Conservation (phyloP, 2,888 invertebrate genomes). For the Coleophora flavipennella region DNA sequence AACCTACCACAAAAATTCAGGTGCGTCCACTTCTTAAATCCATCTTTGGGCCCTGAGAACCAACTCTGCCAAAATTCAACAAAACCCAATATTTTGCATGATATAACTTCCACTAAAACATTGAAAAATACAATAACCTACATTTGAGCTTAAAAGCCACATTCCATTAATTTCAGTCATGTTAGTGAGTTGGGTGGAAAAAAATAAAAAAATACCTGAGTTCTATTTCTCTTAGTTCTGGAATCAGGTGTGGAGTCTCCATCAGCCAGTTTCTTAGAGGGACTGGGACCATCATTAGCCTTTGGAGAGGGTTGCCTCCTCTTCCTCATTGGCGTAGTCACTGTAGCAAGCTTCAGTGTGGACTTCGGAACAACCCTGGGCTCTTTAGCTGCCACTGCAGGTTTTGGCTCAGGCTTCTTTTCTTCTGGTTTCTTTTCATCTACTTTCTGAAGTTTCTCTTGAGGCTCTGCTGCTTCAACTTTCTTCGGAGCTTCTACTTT, state of each 20-base stretch:
- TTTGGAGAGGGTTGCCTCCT: conserved; percentile 66
- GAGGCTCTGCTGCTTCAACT: conserved; percentile 2
- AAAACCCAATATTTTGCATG: too few relatives aligned
- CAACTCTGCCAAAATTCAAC: too few relatives aligned
- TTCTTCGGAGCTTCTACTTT: conserved; percentile 13
- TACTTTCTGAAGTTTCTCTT: conserved; percentile 27
- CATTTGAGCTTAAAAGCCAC: too few relatives aligned
- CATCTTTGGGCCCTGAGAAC: too few relatives aligned
- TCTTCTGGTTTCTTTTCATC: conserved; percentile 46
- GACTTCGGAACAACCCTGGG: conserved; percentile 53
- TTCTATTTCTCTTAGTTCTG: conserved; percentile 57
- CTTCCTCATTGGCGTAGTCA: conserved; percentile 69
- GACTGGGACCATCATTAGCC: conserved; percentile 40
- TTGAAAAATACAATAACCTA: too few relatives aligned
- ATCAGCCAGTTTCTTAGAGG: conserved; percentile 48
- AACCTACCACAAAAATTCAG: too few relatives aligned
- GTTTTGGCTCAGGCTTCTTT: conserved; percentile 26
- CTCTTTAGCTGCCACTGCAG: conserved; percentile 34
- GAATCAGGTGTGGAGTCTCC: conserved; percentile 51
- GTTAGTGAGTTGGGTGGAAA: too few relatives aligned
- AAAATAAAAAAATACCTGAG: conserved; percentile 37
- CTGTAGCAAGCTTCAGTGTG: conserved; percentile 69
- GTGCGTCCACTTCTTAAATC: too few relatives aligned
- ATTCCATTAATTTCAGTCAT: too few relatives aligned
- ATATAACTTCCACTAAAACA: too few relatives aligned